phyloP scores from a whole-genome alignment of 2,113 vertebrate species.

The Chroicocephalus ridibundus region DNA sequence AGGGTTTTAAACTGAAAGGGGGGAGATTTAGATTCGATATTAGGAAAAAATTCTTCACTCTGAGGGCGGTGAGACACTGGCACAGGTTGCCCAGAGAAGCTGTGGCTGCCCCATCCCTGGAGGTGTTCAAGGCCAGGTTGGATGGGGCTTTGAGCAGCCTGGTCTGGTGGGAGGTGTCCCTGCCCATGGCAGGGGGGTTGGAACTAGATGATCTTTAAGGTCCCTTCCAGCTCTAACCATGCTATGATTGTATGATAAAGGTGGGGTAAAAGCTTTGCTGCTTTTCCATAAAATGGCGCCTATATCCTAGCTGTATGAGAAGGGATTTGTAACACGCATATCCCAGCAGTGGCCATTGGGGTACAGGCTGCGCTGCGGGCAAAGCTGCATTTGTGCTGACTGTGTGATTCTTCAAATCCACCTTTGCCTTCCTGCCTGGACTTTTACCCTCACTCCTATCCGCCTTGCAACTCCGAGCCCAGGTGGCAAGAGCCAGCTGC shows the following conservation, averaged over 20 bases:
- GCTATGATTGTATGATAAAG: neutral
- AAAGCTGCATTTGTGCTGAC: neutral
- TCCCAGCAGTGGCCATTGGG: accelerated
- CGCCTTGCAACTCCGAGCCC: too few relatives aligned
- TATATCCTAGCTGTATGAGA: neutral
- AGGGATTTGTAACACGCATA: accelerated
- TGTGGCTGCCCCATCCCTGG: too few relatives aligned
- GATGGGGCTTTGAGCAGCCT: too few relatives aligned
- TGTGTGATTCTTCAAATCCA: neutral
- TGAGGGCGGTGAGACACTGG: neutral
- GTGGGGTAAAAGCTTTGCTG: accelerated
- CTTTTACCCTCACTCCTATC: neutral
- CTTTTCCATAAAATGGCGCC: neutral
- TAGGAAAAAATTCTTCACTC: neutral
- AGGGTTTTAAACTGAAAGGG: neutral
- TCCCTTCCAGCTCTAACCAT: too few relatives aligned
- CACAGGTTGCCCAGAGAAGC: too few relatives aligned
- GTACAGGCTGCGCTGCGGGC: neutral
- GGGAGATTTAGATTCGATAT: neutral
- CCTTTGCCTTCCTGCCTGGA: neutral
- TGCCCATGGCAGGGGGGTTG: too few relatives aligned
- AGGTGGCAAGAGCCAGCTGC: neutral
- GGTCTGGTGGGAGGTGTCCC: too few relatives aligned
- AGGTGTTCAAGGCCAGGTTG: too few relatives aligned
- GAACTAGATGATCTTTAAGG: too few relatives aligned